Conservation (phyloP, 2,797 vertebrate species). For the Syndactyla subalaris region DNA sequence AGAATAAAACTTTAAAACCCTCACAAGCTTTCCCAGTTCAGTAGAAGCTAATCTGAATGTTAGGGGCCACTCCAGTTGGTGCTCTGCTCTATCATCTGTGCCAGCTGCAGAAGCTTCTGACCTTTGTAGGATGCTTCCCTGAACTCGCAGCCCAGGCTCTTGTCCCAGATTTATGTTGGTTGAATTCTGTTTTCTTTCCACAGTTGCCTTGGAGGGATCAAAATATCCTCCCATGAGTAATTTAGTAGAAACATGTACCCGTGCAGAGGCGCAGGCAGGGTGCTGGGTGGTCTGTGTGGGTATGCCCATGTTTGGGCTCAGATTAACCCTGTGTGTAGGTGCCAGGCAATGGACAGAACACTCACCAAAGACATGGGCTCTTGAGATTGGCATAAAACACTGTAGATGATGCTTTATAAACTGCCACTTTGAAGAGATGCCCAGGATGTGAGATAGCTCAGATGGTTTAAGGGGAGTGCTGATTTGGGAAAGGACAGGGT, state of each 20-base stretch:
- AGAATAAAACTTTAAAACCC: not conserved
- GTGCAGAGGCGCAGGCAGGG: not conserved
- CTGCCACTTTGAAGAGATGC: not conserved
- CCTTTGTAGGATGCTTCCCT: not conserved
- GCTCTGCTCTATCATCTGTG: not conserved
- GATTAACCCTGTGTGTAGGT: accelerated
- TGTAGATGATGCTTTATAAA: not conserved
- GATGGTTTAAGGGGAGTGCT: not conserved
- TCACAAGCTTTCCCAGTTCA: not conserved
- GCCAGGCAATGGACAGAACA: not conserved
- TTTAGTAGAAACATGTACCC: not conserved
- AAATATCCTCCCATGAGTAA: not conserved
- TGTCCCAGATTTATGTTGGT: not conserved
- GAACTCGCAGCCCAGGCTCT: not conserved
- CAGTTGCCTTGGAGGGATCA: not conserved
- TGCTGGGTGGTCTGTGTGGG: not conserved
- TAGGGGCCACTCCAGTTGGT: not conserved
- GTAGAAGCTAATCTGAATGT: not conserved
- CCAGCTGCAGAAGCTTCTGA: not conserved
- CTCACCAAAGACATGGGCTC: not conserved
- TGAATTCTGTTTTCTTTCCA: not conserved
- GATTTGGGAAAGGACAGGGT: not conserved
- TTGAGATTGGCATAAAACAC: not conserved
- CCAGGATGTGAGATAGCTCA: not conserved
- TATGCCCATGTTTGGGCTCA: not conserved